These are phyloP conservation scores for Oncorhynchus masou DNA, from an alignment of 2,113 vertebrate genomes.

Conservation along the genomic window DNA sequence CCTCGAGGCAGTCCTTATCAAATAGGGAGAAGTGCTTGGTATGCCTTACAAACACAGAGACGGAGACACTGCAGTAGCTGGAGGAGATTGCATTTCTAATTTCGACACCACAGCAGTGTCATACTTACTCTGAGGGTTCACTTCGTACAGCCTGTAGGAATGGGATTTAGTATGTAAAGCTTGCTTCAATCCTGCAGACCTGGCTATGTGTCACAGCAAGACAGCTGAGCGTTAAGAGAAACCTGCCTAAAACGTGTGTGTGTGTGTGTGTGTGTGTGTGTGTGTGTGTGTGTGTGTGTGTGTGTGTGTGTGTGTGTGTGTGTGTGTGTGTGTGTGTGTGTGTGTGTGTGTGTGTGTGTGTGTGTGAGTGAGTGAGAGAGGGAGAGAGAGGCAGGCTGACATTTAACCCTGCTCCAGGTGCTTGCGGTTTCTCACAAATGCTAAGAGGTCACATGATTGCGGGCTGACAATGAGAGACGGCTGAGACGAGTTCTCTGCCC, in stretches of 20 bases:
- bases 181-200: slow-evolving; percentile 36
- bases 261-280: not conserved
- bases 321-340: slow-evolving; percentile 2
- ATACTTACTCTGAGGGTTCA: slow-evolving; percentile 38
- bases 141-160: slow-evolving; percentile 44
- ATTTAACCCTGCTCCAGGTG: slow-evolving; percentile 90
- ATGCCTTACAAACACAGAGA: not conserved
- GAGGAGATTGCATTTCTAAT: slow-evolving; percentile 17
- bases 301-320: slow-evolving; percentile 1
- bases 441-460: slow-evolving; percentile 79
- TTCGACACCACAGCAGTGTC: slow-evolving; percentile 30
- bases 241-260: slow-evolving; percentile 30
- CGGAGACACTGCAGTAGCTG: slow-evolving; percentile 1
- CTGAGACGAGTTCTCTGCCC: slow-evolving; percentile 37
- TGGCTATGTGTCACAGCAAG: slow-evolving; percentile 25
- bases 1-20: too few relatives aligned
- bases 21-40: too few relatives aligned
- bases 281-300: not conserved
- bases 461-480: slow-evolving; percentile 65
- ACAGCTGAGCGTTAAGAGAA: slow-evolving; percentile 45
- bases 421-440: slow-evolving; percentile 86
- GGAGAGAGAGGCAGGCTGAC: slow-evolving; percentile 65
- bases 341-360: not conserved
- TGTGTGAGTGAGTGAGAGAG: not conserved
- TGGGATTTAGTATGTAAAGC: slow-evolving; percentile 29